Evolutionary conservation across 1,140 invertebrate species (phyloP), one percentile per base, ranked within the genome.

Genomic region (Dermatophagoides farinae): DNA sequence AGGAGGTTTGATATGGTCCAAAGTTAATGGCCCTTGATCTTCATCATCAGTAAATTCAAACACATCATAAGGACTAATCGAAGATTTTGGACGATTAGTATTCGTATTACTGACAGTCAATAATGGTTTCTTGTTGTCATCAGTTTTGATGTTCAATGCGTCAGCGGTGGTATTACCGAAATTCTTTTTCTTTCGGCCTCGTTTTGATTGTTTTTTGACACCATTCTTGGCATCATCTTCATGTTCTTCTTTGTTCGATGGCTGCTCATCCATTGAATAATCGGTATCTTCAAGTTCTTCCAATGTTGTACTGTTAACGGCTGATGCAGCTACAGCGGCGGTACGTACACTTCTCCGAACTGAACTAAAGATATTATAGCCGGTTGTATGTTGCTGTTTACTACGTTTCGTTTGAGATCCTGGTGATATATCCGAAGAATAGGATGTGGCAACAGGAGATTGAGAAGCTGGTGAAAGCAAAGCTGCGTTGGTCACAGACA

Each of bases 41-140:
- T 66, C 66, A 43, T 68, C 67, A 39, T 67, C 66, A 31, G 57
- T 46, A 57, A 68, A 68, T 31, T 68, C 67, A 61, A 62, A 68
- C 1, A 68, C 62, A 66, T 68, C 67, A 47, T 62, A 61, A 18
- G 64, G 60, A 64, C 54, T 66, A 40, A 51, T 44, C 8, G 64
- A 41, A 39, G 60, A 60, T 43, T 57, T 52, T 5, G 54, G 23
- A 5, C 53, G 53, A 39, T 25, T 44, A 41, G 14, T 23, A 44
- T 44, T 44, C 10, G 38, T 4, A 44, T 18, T 20, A 20, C 4
- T 55, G 25, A 55, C 10, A 11, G 41, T 20, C 14, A 31, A 20
- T 16, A 55, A 23, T 23, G n/a, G 14, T 44, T 23, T 14, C 14
- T 55, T 55, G 38, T 2, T 39, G 14, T 55, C 53, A 39, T 55